Evolutionary conservation across 2,797 vertebrate species (phyloP).

Genomic region (Coranthus polyacanthus): DNA sequence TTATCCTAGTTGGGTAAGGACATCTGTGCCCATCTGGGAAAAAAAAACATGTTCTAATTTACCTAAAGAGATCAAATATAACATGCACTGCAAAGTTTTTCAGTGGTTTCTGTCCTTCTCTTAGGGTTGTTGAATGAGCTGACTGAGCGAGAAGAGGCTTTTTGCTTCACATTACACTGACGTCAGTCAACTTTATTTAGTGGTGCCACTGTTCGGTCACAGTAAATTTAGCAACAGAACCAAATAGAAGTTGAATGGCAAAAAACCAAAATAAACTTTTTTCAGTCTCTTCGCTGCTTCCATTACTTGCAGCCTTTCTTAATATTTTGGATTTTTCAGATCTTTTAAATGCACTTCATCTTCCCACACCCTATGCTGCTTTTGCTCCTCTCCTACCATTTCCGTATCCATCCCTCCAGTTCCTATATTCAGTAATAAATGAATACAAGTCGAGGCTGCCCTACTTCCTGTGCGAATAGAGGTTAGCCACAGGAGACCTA

Average conservation of each 20-base stretch:
- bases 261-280: not conserved
- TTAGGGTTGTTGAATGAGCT: constrained; percentile 42
- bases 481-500: constrained; percentile 73
- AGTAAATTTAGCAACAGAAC: constrained; percentile 12
- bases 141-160: constrained; percentile 18
- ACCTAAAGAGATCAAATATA: not conserved
- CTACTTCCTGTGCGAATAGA: constrained; percentile 77
- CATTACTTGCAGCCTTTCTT: not conserved
- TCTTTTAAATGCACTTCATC: constrained; percentile 10
- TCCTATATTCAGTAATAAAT: constrained; percentile 70
- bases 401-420: constrained; percentile 40
- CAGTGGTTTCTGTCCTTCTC: constrained; percentile 36
- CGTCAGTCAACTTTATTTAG: no score
- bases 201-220: not conserved
- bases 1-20: no score
- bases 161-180: constrained; percentile 16
- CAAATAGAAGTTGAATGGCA: not conserved
- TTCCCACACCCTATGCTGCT: constrained; percentile 20
- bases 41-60: constrained; percentile 18
- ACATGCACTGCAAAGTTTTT: not conserved
- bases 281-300: constrained; percentile 11
- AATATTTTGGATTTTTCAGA: constrained; percentile 10
- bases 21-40: no score
- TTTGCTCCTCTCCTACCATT: constrained; percentile 12
- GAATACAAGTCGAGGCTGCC: constrained; percentile 59